A percentile compares a stretch with the other conserved stretches of the same genome.
Evolutionary conservation across 2,888 invertebrate species (phyloP).

Genomic region (Eudasyphora cyanicolor): DNA sequence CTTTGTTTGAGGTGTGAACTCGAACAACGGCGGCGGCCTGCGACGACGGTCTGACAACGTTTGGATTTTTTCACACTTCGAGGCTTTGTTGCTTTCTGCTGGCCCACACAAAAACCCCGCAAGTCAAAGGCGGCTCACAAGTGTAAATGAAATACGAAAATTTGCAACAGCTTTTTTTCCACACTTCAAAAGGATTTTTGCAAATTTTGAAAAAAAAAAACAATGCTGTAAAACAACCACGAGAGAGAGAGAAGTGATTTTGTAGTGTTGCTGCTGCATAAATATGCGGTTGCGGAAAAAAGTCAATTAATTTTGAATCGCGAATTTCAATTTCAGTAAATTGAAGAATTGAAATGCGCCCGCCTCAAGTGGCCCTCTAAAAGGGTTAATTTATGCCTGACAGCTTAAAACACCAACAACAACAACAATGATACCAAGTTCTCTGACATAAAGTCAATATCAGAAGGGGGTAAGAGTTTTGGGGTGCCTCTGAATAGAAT

Average conservation of each 20-base stretch:
- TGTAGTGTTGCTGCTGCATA: too few relatives aligned
- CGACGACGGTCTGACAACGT: neutral
- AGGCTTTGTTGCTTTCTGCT: too few relatives aligned
- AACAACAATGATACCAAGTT: neutral
- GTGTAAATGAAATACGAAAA: neutral
- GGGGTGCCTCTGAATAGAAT: too few relatives aligned
- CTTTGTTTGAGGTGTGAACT: constrained; percentile 26
- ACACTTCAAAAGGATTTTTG: too few relatives aligned
- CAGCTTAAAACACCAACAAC: neutral
- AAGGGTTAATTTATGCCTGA: constrained; percentile 30
- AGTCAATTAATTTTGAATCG: constrained; percentile 14
- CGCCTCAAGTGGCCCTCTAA: constrained; percentile 3
- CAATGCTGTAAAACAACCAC: too few relatives aligned
- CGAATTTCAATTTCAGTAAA: constrained; percentile 14
- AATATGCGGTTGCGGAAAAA: neutral
- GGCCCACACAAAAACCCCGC: neutral
- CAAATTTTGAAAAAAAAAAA: too few relatives aligned
- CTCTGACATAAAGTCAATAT: neutral
- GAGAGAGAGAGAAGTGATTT: too few relatives aligned
- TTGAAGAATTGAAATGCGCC: constrained; percentile 8
- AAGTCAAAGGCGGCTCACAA: neutral
- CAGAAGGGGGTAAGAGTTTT: neutral
- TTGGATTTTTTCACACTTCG: neutral
- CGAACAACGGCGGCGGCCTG: too few relatives aligned
- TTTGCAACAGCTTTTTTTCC: neutral